Evolutionary conservation across 2,888 invertebrate genomes (phyloP), one percentile per base, ranked within the genome.

Genomic region (Acronicta alni): DNA sequence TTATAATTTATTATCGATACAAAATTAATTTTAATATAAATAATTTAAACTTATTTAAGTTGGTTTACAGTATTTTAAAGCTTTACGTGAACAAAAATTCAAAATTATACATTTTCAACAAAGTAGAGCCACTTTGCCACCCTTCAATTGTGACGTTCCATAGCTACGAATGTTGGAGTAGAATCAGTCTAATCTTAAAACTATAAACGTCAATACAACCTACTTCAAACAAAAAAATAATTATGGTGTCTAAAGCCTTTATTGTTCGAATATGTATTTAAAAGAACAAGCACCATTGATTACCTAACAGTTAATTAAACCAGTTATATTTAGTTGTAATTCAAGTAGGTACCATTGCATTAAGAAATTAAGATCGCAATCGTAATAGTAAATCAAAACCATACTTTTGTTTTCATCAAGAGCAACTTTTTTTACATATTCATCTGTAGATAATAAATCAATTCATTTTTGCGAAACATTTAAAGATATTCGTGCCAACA

Each of bases 331-430:
- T 82, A 75, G 79, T 79, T 78, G 70, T 75, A 67, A 67, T 82
- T 80, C 76, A 67, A 75, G 69, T n/a, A n/a, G n/a, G n/a, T 74
- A 76, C 70, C 67, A 73, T n/a, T 69, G 72, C 73, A 65, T 73
- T 73, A 77, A 72, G 75, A 77, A 75, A 81, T 79, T 79, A 64
- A 80, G 85, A 86, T 86, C 58, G 39, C 76, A 75, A 86, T 87
- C 42, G 17, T 51, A 61, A 63, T 61, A 66, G 57, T 72, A 66
- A 58, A 56, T 69, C 48, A 67, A 62, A 68, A 61, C 46, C 43
- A 58, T 49, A 64, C 52, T 66, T 69, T 60, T 57, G 47, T 54
- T 32, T 46, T 38, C 26, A 49, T 30, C 37, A 44, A 70, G 42
- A 65, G 41, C 4, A 38, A n/a, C 57, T 37, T 51, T 4, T 26